Percentiles rank a stretch among this genome's conserved stretches.
These are phyloP conservation scores for Papilio xuthus DNA, from an alignment of 1,140 invertebrate genomes.

Conservation along the genomic window DNA sequence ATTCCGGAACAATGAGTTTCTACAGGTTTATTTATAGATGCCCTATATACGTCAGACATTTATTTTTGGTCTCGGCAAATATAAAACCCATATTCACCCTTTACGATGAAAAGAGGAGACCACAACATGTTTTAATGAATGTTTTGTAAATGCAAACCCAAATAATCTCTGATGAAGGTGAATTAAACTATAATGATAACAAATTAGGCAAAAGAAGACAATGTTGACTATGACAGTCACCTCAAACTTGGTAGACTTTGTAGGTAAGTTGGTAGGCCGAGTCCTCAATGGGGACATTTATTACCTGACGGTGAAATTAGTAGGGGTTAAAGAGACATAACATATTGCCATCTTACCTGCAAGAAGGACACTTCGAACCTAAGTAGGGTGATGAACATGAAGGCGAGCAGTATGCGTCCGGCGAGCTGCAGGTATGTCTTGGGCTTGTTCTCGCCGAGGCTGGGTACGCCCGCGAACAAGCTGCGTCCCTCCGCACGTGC, in stretches of 20 bases:
- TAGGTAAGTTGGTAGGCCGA: too few relatives aligned
- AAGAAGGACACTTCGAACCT: slow-evolving; percentile 95
- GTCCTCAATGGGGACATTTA: too few relatives aligned
- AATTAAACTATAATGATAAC: too few relatives aligned
- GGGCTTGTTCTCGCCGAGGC: slow-evolving; percentile 97
- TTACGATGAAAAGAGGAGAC: too few relatives aligned
- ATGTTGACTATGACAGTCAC: too few relatives aligned
- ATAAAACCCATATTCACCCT: background rate
- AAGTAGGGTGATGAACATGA: slow-evolving; percentile 99
- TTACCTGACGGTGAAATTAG: background rate
- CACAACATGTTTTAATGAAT: too few relatives aligned
- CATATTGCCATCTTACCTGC: slow-evolving; percentile 84
- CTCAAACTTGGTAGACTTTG: too few relatives aligned
- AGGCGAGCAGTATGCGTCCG: slow-evolving; percentile 96
- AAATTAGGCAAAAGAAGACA: too few relatives aligned
- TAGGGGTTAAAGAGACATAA: background rate
- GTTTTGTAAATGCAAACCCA: too few relatives aligned
- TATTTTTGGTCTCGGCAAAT: background rate
- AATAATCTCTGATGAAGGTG: too few relatives aligned
- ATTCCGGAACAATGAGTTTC: slow-evolving; percentile 22
- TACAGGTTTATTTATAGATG: background rate
- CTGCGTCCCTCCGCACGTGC: slow-evolving; percentile 95
- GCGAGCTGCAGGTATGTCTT: slow-evolving; percentile 98
- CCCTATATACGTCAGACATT: background rate
- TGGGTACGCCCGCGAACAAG: slow-evolving; percentile 98